Base-by-base conservation (phyloP, 1,140 invertebrate genomes). In the Drosophila baimaii region DNA sequence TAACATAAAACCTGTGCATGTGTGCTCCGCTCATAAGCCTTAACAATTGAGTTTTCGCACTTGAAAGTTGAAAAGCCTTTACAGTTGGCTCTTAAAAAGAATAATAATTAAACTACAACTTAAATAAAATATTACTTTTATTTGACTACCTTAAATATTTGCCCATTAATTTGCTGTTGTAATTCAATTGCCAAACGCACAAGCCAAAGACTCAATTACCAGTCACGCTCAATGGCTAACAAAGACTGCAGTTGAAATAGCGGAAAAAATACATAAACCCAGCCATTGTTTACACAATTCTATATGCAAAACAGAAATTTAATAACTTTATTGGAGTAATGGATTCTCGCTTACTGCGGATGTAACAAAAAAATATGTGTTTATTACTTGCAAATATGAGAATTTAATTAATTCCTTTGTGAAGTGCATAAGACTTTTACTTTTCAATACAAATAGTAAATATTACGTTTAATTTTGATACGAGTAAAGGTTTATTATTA, bases 131-230 rank as follows among this genome's bases (percentile, higher is more conserved):
- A 31, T 5, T 1, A 8, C 25, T 1, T 29, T 10, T 63, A 17
- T 66, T 66, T 47, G 25, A n/a, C 5, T 1, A 58, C 52, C 17
- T 41, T 9, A 35, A 63, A 64, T 59, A 64, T 59, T 61, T 61
- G 19, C 12, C 19, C 21, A 65, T 65, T 46, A 68, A 35, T 47
- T 47, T 31, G 27, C 10, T 43, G n/a, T 17, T 21, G n/a, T 47
- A 39, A 49, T 39, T 70, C 19, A 47, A 68, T 68, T 69, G 51
- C 21, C 25, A 52, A 21, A n/a, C 8, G 23, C 6, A 9, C 33
- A 15, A 31, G 15, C 13, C 7, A 56, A 37, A 47, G 43, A 12
- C 35, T 65, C 59, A 65, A 68, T 65, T 65, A 63, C 58, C 7
- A 35, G 25, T 37, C 35, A 8, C 27, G 33, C 19, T 49, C 27